Conservation (phyloP, 2,797 vertebrate species). For the Gymnothorax javanicus region DNA sequence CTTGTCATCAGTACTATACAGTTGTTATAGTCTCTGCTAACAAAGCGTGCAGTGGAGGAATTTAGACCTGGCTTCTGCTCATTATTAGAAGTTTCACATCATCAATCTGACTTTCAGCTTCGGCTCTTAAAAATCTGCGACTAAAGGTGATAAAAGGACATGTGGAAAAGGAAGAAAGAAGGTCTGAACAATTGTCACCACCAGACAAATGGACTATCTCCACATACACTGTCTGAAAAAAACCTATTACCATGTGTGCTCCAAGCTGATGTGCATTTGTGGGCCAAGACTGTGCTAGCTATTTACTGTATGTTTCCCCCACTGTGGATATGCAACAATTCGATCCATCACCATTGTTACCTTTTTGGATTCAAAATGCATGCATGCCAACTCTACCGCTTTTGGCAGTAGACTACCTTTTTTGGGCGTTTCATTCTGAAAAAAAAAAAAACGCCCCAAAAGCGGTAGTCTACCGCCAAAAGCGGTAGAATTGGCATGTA, state of each 20-base stretch:
- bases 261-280: background rate
- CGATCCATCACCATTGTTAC: background rate
- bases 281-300: background rate
- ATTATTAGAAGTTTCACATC: conserved; percentile 38
- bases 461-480: too few relatives aligned
- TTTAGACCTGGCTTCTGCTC: conserved; percentile 9
- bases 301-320: background rate
- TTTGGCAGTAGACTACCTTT: too few relatives aligned
- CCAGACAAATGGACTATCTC: background rate
- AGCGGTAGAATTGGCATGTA: too few relatives aligned
- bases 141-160: background rate
- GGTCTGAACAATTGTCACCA: background rate
- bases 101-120: conserved; percentile 21
- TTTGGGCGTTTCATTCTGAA: too few relatives aligned
- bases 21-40: background rate
- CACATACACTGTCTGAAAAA: background rate
- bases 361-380: background rate
- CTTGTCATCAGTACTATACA: conserved; percentile 22
- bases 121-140: background rate
- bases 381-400: too few relatives aligned
- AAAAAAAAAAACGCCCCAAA: too few relatives aligned
- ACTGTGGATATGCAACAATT: too few relatives aligned
- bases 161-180: background rate
- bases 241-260: background rate
- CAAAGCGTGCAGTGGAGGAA: conserved; percentile 13